Evolutionary conservation across 2,113 vertebrate genomes (phyloP), one percentile per base, ranked within the genome.

Genomic region (Lipotes vexillifer): DNA sequence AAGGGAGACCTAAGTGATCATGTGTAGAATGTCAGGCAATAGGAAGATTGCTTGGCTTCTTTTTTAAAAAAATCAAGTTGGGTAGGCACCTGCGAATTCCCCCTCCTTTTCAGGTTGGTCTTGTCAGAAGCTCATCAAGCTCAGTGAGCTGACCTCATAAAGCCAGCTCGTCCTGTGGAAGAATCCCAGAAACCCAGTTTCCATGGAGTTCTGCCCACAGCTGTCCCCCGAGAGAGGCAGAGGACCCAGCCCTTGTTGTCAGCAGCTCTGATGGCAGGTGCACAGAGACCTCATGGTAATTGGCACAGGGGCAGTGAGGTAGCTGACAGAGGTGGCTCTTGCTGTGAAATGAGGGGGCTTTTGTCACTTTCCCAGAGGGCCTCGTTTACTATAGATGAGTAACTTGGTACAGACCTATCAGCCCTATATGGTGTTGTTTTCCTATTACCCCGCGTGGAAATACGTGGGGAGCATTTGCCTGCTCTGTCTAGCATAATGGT

Each of bases 401-500:
- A 61, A 86, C n/a, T 61, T 57, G 52, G 77, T 84, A 55, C n/a
- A 84, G 71, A 83, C 14, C 38, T 11, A 77, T 59, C n/a, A 83
- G 68, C 82, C 49, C 33, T 75, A 69, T 52, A 31, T 33, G 36
- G 61, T 61, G 61, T 66, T 92, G 68, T 82, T 96, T 77, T n/a
- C 33, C 55, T 88, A 29, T 61, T 93, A 89, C 25, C 71, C 87
- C 74, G 81, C 3, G 3, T 29, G 55, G 74, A 12, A 90, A 88
- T 85, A 61, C 2, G 2, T 55, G 57, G 66, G 65, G 80, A 84
- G 68, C 72, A 77, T 96, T 96, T 87, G 38, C 38, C 74, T 31
- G 61, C 88, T 93, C 86, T 88, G 63, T 74, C 31, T 91, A 80
- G 90, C 83, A 78, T 92, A 93, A 96, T 82, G 72, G 97, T 97